These are phyloP conservation scores for Cheilosia pagana DNA, from an alignment of 2,888 invertebrate species.

Conservation along the genomic window DNA sequence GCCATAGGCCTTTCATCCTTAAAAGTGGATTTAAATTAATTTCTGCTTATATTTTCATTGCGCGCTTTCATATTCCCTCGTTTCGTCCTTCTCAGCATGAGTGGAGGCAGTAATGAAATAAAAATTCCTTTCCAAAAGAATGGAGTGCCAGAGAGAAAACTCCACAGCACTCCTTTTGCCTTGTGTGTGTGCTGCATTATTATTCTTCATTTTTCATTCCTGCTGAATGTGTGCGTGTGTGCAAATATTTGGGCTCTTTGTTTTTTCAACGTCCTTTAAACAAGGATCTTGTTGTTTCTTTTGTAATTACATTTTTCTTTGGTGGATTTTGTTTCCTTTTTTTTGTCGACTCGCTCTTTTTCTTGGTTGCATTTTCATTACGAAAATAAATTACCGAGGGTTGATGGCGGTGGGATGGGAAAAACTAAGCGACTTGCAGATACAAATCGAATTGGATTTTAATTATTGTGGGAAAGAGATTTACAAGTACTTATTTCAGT, in stretches of 20 bases:
- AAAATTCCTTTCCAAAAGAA: constrained; percentile 31
- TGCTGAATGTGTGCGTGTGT: constrained; percentile 52
- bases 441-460: constrained; percentile 70
- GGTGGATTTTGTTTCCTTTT: not conserved
- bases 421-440: constrained; percentile 15
- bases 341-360: constrained; percentile 37
- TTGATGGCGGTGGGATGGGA: constrained; percentile 29
- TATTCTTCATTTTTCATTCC: constrained; percentile 64
- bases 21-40: constrained; percentile 56
- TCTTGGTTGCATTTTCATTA: constrained; percentile 56
- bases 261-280: constrained; percentile 41
- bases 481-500: constrained; percentile 12
- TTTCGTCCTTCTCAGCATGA: not conserved
- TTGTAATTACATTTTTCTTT: constrained; percentile 64
- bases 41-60: constrained; percentile 2
- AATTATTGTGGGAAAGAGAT: constrained; percentile 69
- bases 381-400: not conserved
- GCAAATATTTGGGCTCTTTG: constrained; percentile 67
- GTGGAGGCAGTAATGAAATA: constrained; percentile 48
- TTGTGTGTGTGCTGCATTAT: constrained; percentile 44
- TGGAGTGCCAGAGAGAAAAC: not conserved
- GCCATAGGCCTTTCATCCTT: constrained; percentile 5
- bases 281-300: constrained; percentile 58
- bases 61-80: constrained; percentile 3
- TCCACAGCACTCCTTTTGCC: not conserved